Conservation (phyloP, 2,113 vertebrate species). For the Pteronura brasiliensis region DNA sequence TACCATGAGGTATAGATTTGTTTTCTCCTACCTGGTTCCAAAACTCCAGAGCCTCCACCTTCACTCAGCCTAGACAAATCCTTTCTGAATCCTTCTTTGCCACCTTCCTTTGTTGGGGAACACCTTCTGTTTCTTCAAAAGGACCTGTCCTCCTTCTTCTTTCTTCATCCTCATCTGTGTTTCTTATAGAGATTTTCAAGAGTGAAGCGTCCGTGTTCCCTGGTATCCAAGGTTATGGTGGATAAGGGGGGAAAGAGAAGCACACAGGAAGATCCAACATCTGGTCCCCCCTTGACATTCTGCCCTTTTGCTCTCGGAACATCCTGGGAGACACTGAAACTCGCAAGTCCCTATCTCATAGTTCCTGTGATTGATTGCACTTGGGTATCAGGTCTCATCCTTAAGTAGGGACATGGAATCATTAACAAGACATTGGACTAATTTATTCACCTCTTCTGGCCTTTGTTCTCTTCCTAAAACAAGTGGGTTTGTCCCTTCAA, state of each 20-base stretch:
- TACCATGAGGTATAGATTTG: not conserved
- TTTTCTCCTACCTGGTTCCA: not conserved
- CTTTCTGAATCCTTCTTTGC: not conserved
- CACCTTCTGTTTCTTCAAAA: not conserved
- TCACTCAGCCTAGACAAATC: not conserved
- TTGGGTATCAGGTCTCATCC: not conserved
- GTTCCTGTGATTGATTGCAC: not conserved
- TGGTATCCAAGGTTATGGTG: not conserved
- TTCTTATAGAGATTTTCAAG: not conserved
- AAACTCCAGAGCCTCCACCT: not conserved
- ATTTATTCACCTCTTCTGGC: not conserved
- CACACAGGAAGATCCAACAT: not conserved
- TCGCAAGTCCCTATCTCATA: not conserved
- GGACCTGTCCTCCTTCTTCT: not conserved
- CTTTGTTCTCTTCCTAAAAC: not conserved
- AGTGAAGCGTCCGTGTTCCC: not conserved
- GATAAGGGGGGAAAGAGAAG: not conserved
- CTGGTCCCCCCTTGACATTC: not conserved
- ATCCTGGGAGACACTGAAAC: not conserved
- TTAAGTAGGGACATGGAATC: not conserved
- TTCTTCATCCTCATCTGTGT: not conserved
- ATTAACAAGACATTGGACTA: not conserved
- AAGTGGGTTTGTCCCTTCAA: not conserved
- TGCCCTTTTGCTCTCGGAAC: not conserved
- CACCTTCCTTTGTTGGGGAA: not conserved